Percentiles rank a stretch among this genome's conserved stretches.
Conservation (phyloP, 1,140 invertebrate genomes). For the Drosophila micromelanica region DNA sequence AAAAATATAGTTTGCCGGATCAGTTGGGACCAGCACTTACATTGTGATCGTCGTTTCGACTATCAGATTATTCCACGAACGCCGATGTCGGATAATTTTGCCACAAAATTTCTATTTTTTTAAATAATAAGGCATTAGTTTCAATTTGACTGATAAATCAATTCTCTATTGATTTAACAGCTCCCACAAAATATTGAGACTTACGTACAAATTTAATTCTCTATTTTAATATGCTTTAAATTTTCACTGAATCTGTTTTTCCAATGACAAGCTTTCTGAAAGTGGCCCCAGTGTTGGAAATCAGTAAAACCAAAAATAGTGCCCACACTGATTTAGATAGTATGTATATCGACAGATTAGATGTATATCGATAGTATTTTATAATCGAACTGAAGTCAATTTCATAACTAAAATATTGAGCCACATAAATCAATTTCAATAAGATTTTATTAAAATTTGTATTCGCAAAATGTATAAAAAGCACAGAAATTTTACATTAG, state of each 20-base stretch:
- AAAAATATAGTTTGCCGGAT: background rate
- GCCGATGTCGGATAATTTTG: slow-evolving; percentile 23
- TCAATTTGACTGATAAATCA: slow-evolving; percentile 18
- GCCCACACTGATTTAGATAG: background rate
- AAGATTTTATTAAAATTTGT: background rate
- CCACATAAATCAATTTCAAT: background rate
- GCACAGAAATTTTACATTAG: slow-evolving; percentile 8
- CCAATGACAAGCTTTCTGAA: background rate
- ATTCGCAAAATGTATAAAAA: background rate
- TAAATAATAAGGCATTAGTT: slow-evolving; percentile 1
- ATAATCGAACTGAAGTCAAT: background rate
- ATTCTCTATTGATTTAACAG: background rate
- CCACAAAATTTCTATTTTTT: slow-evolving; percentile 3
- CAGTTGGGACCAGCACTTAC: background rate
- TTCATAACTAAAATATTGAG: background rate
- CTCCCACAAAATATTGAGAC: background rate
- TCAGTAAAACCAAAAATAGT: background rate
- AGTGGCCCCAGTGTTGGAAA: background rate
- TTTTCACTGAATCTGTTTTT: background rate
- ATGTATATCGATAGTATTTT: background rate
- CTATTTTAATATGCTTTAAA: background rate
- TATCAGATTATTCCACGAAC: slow-evolving; percentile 14
- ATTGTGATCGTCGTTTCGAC: slow-evolving; percentile 4
- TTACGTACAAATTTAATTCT: background rate
- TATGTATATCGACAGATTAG: too few relatives aligned